Percentiles rank a stretch among this genome's conserved stretches.
These are phyloP conservation scores for Macrotrachela quadricornifera DNA, from an alignment of 1,140 invertebrate species.

Conservation along the genomic window DNA sequence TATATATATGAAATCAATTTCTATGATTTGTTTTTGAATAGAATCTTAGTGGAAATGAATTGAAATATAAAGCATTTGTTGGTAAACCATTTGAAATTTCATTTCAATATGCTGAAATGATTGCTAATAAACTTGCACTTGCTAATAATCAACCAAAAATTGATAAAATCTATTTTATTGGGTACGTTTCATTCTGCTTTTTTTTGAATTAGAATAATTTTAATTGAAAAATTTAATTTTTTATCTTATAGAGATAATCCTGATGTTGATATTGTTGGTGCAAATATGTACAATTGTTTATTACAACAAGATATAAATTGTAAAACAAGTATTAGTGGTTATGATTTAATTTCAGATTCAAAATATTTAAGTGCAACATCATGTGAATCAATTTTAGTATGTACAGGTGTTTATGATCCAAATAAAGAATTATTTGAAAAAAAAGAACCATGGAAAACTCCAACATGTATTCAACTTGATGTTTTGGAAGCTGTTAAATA, in stretches of 20 bases:
- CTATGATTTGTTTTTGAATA: slow-evolving; percentile 9
- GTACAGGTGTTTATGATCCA: slow-evolving; percentile 27
- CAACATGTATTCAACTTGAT: too few relatives aligned
- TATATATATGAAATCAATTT: not conserved
- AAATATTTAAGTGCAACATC: too few relatives aligned
- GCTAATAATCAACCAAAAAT: slow-evolving; percentile 12
- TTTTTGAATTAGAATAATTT: not conserved
- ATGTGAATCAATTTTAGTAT: slow-evolving; percentile 20
- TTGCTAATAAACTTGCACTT: slow-evolving; percentile 35
- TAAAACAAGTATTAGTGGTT: too few relatives aligned
- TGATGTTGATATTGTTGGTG: slow-evolving; percentile 14
- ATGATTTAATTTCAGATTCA: too few relatives aligned
- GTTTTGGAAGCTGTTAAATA: too few relatives aligned
- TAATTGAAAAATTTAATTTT: too few relatives aligned
- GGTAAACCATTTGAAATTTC: slow-evolving; percentile 47
- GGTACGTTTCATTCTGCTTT: slow-evolving; percentile 25
- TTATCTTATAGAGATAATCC: slow-evolving; percentile 13
- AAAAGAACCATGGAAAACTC: too few relatives aligned
- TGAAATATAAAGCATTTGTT: slow-evolving; percentile 40
- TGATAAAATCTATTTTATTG: slow-evolving; percentile 39
- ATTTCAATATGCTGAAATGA: slow-evolving; percentile 40
- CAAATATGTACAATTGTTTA: slow-evolving; percentile 13
- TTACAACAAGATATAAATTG: too few relatives aligned
- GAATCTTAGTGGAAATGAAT: slow-evolving; percentile 40
- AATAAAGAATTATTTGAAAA: not conserved